Percentiles rank a stretch among this genome's conserved stretches.
Evolutionary conservation across 2,797 vertebrate genomes (phyloP).

Genomic region (Melanotaenia maccullochi): DNA sequence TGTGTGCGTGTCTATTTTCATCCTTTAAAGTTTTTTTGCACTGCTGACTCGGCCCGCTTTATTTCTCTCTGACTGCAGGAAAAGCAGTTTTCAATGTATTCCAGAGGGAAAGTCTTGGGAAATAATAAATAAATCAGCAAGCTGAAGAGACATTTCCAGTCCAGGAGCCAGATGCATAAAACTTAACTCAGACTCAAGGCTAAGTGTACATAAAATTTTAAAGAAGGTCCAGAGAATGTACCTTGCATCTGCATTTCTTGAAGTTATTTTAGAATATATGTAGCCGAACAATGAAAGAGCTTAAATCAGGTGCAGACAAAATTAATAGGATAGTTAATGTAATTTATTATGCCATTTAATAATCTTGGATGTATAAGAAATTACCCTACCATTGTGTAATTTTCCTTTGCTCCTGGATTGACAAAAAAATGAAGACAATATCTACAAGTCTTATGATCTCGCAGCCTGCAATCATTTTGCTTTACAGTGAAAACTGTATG

Average conservation of each 20-base stretch:
- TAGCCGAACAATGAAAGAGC: constrained; percentile 24
- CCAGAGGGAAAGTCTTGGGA: constrained; percentile 56
- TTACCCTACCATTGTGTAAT: neutral
- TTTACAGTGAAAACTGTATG: constrained; percentile 7
- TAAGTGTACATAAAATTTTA: constrained; percentile 60
- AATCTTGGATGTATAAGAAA: neutral
- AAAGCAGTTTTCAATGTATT: constrained; percentile 70
- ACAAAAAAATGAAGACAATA: neutral
- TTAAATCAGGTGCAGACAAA: constrained; percentile 4
- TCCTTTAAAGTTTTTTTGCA: constrained; percentile 43
- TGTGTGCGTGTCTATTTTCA: constrained; percentile 58
- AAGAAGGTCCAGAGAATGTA: constrained; percentile 43
- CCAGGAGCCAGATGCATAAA: constrained; percentile 70
- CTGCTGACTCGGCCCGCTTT: constrained; percentile 63
- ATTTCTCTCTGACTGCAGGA: constrained; percentile 64
- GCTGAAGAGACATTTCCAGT: constrained; percentile 75
- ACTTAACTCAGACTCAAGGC: constrained; percentile 64
- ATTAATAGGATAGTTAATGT: constrained; percentile 17
- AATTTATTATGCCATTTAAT: constrained; percentile 7
- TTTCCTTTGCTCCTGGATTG: neutral
- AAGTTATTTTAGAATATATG: constrained; percentile 27
- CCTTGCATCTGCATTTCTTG: constrained; percentile 30
- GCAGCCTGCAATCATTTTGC: constrained; percentile 14
- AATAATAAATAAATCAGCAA: constrained; percentile 80
- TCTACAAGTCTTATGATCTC: constrained; percentile 5